Conservation (phyloP, 1,140 invertebrate genomes). For the Lordiphosa clarofinis region DNA sequence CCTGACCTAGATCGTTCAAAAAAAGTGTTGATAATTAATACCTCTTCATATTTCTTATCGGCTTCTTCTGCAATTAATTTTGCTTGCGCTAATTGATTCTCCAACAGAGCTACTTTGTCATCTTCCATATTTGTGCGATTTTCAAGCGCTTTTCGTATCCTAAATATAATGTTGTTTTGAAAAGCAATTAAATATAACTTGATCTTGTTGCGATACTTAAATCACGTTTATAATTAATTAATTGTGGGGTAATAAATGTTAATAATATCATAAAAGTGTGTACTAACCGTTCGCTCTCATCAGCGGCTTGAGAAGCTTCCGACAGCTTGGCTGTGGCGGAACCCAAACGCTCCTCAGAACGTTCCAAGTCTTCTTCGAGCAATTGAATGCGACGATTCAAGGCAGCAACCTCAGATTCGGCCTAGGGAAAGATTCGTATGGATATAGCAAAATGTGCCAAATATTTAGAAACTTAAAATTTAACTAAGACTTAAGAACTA, state of each 20-base stretch:
- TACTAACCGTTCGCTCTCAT: constrained; percentile 99
- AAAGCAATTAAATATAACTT: constrained; percentile 56
- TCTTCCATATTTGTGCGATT: constrained; percentile 99
- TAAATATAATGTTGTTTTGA: constrained; percentile 80
- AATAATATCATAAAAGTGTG: constrained; percentile 37
- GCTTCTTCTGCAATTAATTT: constrained; percentile 99
- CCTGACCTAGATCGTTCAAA: constrained; percentile 47
- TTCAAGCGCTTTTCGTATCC: constrained; percentile 99
- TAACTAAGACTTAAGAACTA: constrained; percentile 19
- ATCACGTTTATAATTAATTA: constrained; percentile 25
- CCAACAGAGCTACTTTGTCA: constrained; percentile 95
- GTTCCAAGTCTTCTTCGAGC: constrained; percentile 98
- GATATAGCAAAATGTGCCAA: constrained; percentile 6
- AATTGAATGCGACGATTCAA: constrained; percentile 99
- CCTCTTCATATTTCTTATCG: constrained; percentile 99
- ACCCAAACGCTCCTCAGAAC: constrained; percentile 97
- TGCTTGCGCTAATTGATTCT: constrained; percentile 96
- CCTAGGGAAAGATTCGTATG: constrained; percentile 83
- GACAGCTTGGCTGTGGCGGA: constrained; percentile 98
- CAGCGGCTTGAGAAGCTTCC: constrained; percentile 98
- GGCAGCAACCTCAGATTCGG: constrained; percentile 98
- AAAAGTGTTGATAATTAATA: constrained; percentile 80
- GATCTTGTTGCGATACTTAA: constrained; percentile 56
- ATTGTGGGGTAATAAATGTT: constrained; percentile 5
- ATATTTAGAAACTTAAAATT: constrained; percentile 10